Conservation (phyloP, 2,797 vertebrate genomes). For the Pangasius macronema region DNA sequence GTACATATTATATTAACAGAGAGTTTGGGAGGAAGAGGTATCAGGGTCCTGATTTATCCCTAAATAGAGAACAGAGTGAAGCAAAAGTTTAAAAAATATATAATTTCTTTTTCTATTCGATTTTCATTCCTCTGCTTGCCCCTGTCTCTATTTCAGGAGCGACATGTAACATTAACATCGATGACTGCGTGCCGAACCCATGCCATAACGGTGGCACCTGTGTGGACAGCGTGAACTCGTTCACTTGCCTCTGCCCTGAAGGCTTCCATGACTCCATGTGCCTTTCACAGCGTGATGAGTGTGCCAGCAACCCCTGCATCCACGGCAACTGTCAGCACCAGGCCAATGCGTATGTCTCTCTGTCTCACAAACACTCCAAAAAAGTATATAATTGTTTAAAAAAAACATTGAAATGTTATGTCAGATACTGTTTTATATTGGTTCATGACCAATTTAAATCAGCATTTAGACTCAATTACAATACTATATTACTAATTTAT, state of each 20-base stretch:
- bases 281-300: slow-evolving; percentile 92
- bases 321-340: slow-evolving; percentile 89
- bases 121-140: background rate
- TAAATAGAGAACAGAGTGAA: background rate
- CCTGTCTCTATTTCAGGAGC: slow-evolving; percentile 72
- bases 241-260: slow-evolving; percentile 88
- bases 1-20: background rate
- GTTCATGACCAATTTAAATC: background rate
- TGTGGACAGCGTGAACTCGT: slow-evolving; percentile 83
- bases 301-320: slow-evolving; percentile 92
- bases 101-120: background rate
- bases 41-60: too few relatives aligned
- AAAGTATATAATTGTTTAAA: background rate
- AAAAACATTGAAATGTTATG: background rate
- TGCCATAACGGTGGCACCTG: slow-evolving; percentile 95
- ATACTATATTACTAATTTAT: background rate
- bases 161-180: slow-evolving; percentile 90
- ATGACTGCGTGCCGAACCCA: slow-evolving; percentile 86
- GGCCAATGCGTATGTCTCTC: slow-evolving; percentile 81
- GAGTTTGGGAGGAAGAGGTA: background rate
- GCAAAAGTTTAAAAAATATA: too few relatives aligned
- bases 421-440: background rate
- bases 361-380: background rate
- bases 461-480: background rate
- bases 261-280: slow-evolving; percentile 90